phyloP scores from a whole-genome alignment of 2,113 vertebrate genomes.

The Gyps fulvus region DNA sequence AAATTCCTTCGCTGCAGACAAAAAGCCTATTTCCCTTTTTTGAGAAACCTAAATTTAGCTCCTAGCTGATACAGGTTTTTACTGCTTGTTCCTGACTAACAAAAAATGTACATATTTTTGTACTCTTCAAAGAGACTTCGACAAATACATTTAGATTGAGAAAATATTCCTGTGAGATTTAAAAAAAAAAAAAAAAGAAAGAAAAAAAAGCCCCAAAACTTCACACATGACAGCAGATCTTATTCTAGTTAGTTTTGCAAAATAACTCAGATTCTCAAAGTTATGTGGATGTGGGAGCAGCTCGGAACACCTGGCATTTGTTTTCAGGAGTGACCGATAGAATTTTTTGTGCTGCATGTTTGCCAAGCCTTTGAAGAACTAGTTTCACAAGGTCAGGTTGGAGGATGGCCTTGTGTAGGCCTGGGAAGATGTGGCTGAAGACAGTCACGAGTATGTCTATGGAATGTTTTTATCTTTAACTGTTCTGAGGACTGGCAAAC shows the following conservation, averaged over 20 bases:
- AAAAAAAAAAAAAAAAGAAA: background rate
- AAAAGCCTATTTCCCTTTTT: background rate
- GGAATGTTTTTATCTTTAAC: too few relatives aligned
- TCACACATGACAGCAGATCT: background rate
- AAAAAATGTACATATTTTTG: background rate
- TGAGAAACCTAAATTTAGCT: slow-evolving; percentile 27
- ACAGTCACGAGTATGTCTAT: too few relatives aligned
- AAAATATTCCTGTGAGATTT: background rate
- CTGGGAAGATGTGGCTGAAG: too few relatives aligned
- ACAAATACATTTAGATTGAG: background rate
- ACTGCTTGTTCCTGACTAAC: background rate
- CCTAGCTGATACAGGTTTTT: background rate
- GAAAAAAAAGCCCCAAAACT: background rate
- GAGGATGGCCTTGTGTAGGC: too few relatives aligned
- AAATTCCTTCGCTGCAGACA: background rate
- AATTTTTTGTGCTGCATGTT: too few relatives aligned
- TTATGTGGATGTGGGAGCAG: background rate
- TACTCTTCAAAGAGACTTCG: background rate
- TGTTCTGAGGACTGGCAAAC: too few relatives aligned
- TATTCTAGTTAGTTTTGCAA: background rate
- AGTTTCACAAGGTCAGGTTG: too few relatives aligned
- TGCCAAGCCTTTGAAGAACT: too few relatives aligned
- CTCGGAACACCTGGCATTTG: too few relatives aligned
- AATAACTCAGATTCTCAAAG: background rate
- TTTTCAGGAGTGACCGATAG: too few relatives aligned